Evolutionary conservation across 1,140 invertebrate genomes (phyloP), one percentile per base, ranked within the genome.

Genomic region (Drosophila orosa): DNA sequence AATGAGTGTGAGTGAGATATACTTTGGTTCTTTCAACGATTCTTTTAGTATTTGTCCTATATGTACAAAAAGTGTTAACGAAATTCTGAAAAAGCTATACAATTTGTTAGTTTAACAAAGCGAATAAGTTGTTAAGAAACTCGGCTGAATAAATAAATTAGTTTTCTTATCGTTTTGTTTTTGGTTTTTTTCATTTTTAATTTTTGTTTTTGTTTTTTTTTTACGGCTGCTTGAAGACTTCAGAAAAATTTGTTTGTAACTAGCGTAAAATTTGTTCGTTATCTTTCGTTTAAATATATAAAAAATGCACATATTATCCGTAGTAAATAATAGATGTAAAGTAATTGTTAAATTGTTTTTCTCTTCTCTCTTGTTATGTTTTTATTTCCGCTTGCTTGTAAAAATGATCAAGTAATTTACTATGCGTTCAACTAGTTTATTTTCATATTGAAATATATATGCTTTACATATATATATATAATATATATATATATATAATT

Each of bases 61-160:
- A 78, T 78, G 66, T 87, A 68, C 76, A 86, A 76, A 86, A 78
- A 47, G 59, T 74, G 56, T 71, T 74, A 85, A 80, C 61, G 73
- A 86, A 75, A 79, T 83, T 77, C 60, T 60, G 68, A 62, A 86
- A 86, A 78, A 67, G 58, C 62, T 85, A 85, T 85, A 86, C 78
- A 82, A 78, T 77, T 80, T 63, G 63, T 78, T 69, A 60, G 66
- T 65, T 85, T 85, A 77, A 84, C 73, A 85, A 77, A 80, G 67
- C 67, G 67, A 71, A 71, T 68, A 68, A 71, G 71, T 60, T 61
- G 15, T 50, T 73, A 59, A 83, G 80, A 82, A 52, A 66, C 73
- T 72, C 44, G 52, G 65, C 62, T 78, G 73, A 74, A 78, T 78
- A 82, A 82, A 63, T 59, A 82, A 82, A 63, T 59, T 66, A 67